Base-by-base conservation (phyloP, 2,113 vertebrate genomes). In the Nycticryphes semicollaris region DNA sequence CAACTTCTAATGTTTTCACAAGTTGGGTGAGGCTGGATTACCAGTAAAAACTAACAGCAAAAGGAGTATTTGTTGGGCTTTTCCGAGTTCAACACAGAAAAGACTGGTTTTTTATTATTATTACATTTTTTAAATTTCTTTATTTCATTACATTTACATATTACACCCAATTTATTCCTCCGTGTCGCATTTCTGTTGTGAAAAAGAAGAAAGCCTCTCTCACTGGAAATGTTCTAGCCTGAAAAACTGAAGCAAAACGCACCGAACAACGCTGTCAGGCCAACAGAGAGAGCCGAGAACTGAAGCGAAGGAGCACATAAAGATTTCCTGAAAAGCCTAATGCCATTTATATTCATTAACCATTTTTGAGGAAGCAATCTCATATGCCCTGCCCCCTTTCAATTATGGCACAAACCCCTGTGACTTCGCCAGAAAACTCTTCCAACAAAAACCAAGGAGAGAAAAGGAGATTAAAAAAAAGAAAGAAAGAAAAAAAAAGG, bases 211-310 rank as follows among this genome's bases (percentile, higher is more conserved):
- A 95, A 60, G 14, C 7, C 22, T 37, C n/a, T 74, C 56, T 59
- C 35, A 68, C 23, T 28, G 24, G 80, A 81, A 75, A 56, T 68
- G 45, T 82, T 82, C 84, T 84, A 84, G n/a, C 14, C 56, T 72
- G 47, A 64, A 80, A 84, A 59, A 68, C 35, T 37, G 18, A 79
- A 66, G 10, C 0, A 16, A 14, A 92, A 69, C n/a, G 41, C 19
- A 75, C 14, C 48, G 67, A 69, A 39, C 3, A 77, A 30, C 0
- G 0, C 5, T 48, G 19, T 37, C 45, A 66, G 1, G 1, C 30
- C 10, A 91, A 48, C 23, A 81, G 51, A 56, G 43, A 69, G 43
- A 66, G 54, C 18, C 18, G 67, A 84, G 15, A 20, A 70, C 24
- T 60, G 48, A 81, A 31, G 20, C 0, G 3, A 82, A 88, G 19